Evolutionary conservation across 2,797 vertebrate species (phyloP), one percentile per base, ranked within the genome.

Genomic region (Poeciliopsis gracilis): DNA sequence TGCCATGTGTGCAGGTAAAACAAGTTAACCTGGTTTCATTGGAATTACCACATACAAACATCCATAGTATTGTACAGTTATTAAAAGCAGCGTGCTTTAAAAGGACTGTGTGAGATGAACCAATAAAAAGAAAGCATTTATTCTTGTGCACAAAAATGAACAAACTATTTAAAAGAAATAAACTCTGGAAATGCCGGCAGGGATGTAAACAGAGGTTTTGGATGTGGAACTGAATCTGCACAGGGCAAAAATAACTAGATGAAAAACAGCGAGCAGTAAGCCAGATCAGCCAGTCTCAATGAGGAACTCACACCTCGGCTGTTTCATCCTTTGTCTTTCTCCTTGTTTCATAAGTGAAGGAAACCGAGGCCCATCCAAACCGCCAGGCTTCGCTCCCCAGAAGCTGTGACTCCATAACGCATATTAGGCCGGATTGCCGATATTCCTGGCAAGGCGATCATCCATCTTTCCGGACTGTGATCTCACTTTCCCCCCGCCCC

Each of bases 391-490:
- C 38, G 73, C 85, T 89, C 85, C 78, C 73, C 49, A 43, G 80
- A 73, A 84, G 55, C 74, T 45, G 41, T 36, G 7, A 78, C 79
- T 89, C 45, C 0, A 15, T 83, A 78, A 73, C 30, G 7, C 78
- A 79, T 47, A 72, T 80, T 49, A 77, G 10, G 25, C 53, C 20
- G 70, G 61, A 82, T 76, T 47, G 78, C 78, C 43, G 66, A 87
- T 70, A 71, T 77, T 81, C 78, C 59, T 43, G 67, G 72, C 46
- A 72, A 66, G 69, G 66, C 36, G n/a, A 78, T 87, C 84, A 87
- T 89, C 80, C 80, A 83, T 90, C 82, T 81, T 81, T 79, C 63
- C 61, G 61, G 72, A 77, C 72, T 77, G 77, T 47, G 70, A 83
- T 82, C 77, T 78, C 67, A 55, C 78, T 61, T 82, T 82, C 53